phyloP scores from a whole-genome alignment of 1,140 invertebrate genomes.

The Tetragnatha versicolor region DNA sequence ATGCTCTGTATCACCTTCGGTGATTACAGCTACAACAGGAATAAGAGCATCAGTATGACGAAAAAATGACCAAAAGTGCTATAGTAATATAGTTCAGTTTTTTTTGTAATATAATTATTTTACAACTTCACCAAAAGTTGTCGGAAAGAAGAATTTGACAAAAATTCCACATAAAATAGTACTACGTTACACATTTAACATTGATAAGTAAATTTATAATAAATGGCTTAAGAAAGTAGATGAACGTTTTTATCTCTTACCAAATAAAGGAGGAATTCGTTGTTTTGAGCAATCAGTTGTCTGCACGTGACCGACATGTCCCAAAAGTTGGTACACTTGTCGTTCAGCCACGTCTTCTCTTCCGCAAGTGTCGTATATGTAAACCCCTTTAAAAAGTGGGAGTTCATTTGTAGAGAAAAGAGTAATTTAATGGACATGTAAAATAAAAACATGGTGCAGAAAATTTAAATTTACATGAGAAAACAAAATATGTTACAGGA shows the following conservation, averaged over 20 bases:
- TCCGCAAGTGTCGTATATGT: conserved; percentile 57
- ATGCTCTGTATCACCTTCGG: conserved; percentile 5
- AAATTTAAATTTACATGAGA: background rate
- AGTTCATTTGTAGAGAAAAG: background rate
- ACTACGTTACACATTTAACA: too few relatives aligned
- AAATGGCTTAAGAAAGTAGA: too few relatives aligned
- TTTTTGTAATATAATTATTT: too few relatives aligned
- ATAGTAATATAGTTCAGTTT: too few relatives aligned
- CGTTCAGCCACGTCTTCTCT: conserved; percentile 43
- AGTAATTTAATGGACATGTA: background rate
- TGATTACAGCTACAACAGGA: conserved; percentile 33
- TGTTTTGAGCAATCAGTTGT: conserved; percentile 42
- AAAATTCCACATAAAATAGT: too few relatives aligned
- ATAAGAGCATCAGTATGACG: too few relatives aligned
- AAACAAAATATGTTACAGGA: background rate
- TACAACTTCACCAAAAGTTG: too few relatives aligned
- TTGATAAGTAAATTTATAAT: too few relatives aligned
- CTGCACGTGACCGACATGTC: conserved; percentile 47
- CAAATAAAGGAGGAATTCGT: conserved; percentile 54
- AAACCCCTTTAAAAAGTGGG: conserved; percentile 39
- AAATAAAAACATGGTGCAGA: too few relatives aligned
- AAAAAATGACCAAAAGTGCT: too few relatives aligned
- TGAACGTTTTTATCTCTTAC: too few relatives aligned
- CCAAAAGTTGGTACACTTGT: conserved; percentile 50
- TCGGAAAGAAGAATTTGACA: too few relatives aligned